Base-by-base conservation (phyloP, 2,113 vertebrate genomes). In the Cariama cristata region DNA sequence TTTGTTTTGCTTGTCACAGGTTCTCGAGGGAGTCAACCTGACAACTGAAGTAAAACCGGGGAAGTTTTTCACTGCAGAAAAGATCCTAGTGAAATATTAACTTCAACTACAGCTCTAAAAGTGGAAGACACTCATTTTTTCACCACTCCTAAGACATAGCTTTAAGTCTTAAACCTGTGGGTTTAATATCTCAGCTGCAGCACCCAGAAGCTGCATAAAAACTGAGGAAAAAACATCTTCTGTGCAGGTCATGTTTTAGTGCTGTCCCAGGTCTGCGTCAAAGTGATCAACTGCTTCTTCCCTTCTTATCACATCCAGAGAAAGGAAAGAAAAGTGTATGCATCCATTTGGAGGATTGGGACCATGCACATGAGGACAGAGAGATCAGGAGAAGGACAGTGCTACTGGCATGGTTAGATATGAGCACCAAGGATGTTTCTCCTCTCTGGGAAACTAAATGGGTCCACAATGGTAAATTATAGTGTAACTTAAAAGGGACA, bases 401-500 rank as follows among this genome's bases (percentile, higher is more conserved):
- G 13, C 6, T 66, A 4, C 14, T 44, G 30, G 3, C 7, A 24
- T 5, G 3, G 30, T 22, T 62, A 45, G 7, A 24, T 11, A 42
- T 15, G 11, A 66, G 4, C 4, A 42, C 13, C 5, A 38, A 4
- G 18, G 22, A 30, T n/a, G 2, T 62, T 64, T 47, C 4, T 32
- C 2, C 24, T 30, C 27, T 74, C 23, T 12, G 30, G 12, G 53
- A 22, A 64, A 50, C 11, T 23, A n/a, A 23, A 33, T 42, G 26
- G 1, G 2, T 49, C 42, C 6, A 2, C 7, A 69, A 3, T 12
- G 8, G 5, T 35, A 64, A 49, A 49, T 33, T 44, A 53, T 0
- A 40, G 1, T 7, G 27, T 16, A 40, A 33, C 5, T 53, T 63
- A 10, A 38, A 88, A 71, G 1, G 6, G 19, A 67, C 30, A 42